Evolutionary conservation across 1,140 invertebrate genomes (phyloP).

Genomic region (Bombus waltoni): DNA sequence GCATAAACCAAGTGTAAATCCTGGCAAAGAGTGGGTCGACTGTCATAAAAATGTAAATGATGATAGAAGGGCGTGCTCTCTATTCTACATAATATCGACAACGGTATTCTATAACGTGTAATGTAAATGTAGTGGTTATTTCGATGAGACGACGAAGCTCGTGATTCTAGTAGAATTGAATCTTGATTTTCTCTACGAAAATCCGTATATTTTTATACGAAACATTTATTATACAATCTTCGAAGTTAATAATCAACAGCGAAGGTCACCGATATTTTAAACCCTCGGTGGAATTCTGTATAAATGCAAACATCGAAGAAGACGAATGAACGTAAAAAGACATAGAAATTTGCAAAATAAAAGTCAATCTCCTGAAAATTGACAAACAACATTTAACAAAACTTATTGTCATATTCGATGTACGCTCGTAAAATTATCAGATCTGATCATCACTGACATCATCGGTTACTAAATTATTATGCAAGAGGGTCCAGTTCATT

Average conservation of each 20-base stretch:
- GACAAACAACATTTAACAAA: background rate
- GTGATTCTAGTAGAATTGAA: background rate
- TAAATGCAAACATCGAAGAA: no score
- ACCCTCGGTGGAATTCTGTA: no score
- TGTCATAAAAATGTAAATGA: constrained; percentile 49
- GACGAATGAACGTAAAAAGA: no score
- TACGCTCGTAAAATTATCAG: background rate
- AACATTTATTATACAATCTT: background rate
- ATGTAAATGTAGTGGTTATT: constrained; percentile 18
- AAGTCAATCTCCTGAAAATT: background rate
- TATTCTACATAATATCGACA: constrained; percentile 34
- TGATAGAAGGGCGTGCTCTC: constrained; percentile 13
- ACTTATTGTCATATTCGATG: background rate
- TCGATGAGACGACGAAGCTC: background rate
- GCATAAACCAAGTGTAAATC: constrained; percentile 17
- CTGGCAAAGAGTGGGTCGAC: background rate
- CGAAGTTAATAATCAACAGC: background rate
- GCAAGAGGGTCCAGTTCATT: background rate
- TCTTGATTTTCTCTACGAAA: background rate
- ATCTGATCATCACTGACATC: background rate
- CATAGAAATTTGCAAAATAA: background rate
- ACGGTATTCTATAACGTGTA: constrained; percentile 9
- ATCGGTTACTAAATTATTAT: background rate
- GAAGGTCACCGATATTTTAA: background rate
- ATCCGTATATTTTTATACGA: no score